Conservation (phyloP, 1,140 invertebrate genomes). For the Hydropsyche tenuis region DNA sequence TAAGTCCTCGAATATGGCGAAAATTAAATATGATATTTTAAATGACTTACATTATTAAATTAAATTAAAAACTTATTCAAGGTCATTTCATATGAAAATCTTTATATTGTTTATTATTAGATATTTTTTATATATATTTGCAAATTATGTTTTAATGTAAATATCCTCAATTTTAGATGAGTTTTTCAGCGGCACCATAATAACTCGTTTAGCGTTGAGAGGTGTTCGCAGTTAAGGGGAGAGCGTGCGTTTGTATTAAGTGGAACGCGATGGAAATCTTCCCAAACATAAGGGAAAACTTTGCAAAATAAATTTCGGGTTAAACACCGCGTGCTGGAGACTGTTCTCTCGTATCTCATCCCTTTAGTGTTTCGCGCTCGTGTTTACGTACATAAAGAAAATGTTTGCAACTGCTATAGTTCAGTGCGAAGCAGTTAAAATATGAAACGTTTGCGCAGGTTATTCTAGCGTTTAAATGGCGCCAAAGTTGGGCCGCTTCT, state of each 20-base stretch:
- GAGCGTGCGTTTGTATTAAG: too few species aligned
- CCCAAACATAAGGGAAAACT: conserved; percentile 8
- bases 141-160: neutral
- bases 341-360: conserved; percentile 14
- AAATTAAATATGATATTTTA: too few species aligned
- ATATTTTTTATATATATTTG: too few species aligned
- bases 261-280: conserved; percentile 9
- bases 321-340: conserved; percentile 15
- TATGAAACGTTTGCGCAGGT: neutral
- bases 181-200: neutral
- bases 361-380: neutral
- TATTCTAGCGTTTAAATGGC: neutral
- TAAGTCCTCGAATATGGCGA: too few species aligned
- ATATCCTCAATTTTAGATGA: neutral
- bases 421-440: conserved; percentile 7
- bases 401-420: conserved; percentile 16
- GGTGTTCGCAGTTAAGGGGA: too few species aligned
- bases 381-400: conserved; percentile 13
- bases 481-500: too few species aligned
- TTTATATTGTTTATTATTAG: too few species aligned
- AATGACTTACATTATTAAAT: too few species aligned
- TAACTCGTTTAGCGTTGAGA: too few species aligned
- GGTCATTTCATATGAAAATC: too few species aligned
- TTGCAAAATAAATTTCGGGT: conserved; percentile 20
- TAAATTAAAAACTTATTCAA: too few species aligned